Conservation (phyloP, 1,140 invertebrate species). For the Drosophila pandora region DNA sequence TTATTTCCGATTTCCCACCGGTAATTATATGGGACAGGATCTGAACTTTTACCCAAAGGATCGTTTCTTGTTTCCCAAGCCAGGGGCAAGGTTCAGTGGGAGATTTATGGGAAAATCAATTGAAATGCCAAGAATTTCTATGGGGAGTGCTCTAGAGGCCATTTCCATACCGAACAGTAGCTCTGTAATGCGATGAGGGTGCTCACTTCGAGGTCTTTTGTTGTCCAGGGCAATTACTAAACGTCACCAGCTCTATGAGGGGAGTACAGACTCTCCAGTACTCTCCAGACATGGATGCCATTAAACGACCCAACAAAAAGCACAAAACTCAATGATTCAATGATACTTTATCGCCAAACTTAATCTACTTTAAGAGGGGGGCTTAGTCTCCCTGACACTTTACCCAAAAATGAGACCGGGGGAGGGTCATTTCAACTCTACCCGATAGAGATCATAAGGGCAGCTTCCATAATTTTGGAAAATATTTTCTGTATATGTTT, state of each 20-base stretch:
- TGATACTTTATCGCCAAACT: constrained; percentile 76
- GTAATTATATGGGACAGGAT: constrained; percentile 27
- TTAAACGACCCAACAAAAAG: constrained; percentile 70
- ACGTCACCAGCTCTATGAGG: constrained; percentile 33
- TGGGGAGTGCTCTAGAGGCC: constrained; percentile 30
- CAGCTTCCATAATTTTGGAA: constrained; percentile 3
- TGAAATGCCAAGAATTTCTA: constrained; percentile 50
- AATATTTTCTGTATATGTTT: constrained; percentile 23
- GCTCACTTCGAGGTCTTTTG: constrained; percentile 28
- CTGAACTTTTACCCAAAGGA: constrained; percentile 19
- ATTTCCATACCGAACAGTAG: constrained; percentile 45
- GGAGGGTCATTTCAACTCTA: not conserved
- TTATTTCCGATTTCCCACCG: constrained; percentile 14
- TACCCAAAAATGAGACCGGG: constrained; percentile 1
- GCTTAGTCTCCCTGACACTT: constrained; percentile 28
- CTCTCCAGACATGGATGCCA: constrained; percentile 47
- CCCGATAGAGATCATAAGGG: constrained; percentile 25
- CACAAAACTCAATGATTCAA: constrained; percentile 56
- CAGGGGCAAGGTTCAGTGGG: constrained; percentile 31
- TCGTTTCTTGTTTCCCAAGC: constrained; percentile 50
- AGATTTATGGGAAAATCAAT: constrained; percentile 68
- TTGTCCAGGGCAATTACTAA: constrained; percentile 67
- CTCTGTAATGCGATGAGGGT: constrained; percentile 48
- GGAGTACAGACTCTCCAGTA: not conserved
- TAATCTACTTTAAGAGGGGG: constrained; percentile 52